Conservation (phyloP, 2,888 invertebrate genomes). For the Agrochola lychnidis region DNA sequence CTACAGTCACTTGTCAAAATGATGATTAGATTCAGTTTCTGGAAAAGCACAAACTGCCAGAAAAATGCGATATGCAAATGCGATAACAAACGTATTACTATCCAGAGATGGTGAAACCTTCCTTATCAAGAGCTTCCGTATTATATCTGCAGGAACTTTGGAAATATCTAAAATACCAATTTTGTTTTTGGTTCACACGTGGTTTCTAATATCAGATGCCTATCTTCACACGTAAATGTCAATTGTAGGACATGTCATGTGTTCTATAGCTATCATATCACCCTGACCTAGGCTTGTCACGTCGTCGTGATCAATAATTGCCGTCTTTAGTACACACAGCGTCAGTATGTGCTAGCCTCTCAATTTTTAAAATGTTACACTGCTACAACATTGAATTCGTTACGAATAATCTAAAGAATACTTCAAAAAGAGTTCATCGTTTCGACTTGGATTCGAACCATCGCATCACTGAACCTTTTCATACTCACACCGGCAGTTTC, state of each 20-base stretch:
- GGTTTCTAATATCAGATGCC: neutral
- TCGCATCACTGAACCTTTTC: too few species aligned
- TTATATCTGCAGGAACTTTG: neutral
- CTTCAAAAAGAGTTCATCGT: too few species aligned
- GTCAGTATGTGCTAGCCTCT: too few species aligned
- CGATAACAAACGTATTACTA: neutral
- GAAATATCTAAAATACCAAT: neutral
- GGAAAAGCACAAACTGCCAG: neutral
- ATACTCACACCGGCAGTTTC: too few species aligned
- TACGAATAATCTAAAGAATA: too few species aligned
- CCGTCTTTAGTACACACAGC: neutral
- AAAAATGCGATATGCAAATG: too few species aligned
- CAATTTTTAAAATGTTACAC: too few species aligned
- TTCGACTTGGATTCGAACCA: too few species aligned
- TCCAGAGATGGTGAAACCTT: neutral
- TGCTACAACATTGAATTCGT: too few species aligned
- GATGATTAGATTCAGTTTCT: neutral
- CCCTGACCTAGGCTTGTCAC: slow-evolving; percentile 4
- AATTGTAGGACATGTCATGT: slow-evolving; percentile 1
- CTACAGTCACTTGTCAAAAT: neutral
- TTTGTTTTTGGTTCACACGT: neutral
- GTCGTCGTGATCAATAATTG: slow-evolving; percentile 23
- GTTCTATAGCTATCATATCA: neutral
- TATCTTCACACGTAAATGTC: slow-evolving; percentile 28
- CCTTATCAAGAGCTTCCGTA: neutral